Evolutionary conservation across 2,113 vertebrate genomes (phyloP).

Genomic region (Myanophis thanlyinensis): DNA sequence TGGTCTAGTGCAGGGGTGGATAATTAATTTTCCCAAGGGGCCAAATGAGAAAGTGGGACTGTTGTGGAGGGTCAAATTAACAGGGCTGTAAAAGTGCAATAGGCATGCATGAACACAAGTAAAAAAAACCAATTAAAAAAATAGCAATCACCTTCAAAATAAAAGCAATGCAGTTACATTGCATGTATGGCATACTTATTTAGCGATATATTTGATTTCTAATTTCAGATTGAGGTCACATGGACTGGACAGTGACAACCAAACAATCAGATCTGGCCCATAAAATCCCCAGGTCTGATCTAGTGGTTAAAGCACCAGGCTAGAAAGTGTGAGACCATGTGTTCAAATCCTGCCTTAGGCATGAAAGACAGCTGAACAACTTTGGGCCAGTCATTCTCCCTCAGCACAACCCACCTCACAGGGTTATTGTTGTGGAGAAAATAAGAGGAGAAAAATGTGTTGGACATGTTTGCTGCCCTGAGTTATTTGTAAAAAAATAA

Average conservation of each 20-base stretch:
- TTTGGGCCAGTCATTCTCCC: background rate
- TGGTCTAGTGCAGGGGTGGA: background rate
- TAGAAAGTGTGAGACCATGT: background rate
- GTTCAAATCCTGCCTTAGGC: background rate
- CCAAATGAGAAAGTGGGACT: background rate
- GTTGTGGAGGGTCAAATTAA: background rate
- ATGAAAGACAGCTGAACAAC: background rate
- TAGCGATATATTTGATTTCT: background rate
- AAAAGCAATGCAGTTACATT: background rate
- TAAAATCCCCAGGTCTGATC: background rate
- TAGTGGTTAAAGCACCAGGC: background rate
- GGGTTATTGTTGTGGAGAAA: background rate
- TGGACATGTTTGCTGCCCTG: background rate
- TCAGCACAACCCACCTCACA: background rate
- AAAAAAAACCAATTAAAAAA: background rate
- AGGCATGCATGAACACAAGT: background rate
- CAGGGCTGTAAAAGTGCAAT: background rate
- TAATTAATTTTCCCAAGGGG: background rate
- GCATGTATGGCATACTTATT: background rate
- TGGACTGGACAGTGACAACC: background rate
- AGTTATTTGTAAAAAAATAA: background rate
- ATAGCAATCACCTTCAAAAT: background rate
- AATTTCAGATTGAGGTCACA: background rate
- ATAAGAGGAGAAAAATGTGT: background rate
- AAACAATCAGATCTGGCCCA: background rate